Evolutionary conservation across 2,797 vertebrate species (phyloP).

Genomic region (Halcyon badia): DNA sequence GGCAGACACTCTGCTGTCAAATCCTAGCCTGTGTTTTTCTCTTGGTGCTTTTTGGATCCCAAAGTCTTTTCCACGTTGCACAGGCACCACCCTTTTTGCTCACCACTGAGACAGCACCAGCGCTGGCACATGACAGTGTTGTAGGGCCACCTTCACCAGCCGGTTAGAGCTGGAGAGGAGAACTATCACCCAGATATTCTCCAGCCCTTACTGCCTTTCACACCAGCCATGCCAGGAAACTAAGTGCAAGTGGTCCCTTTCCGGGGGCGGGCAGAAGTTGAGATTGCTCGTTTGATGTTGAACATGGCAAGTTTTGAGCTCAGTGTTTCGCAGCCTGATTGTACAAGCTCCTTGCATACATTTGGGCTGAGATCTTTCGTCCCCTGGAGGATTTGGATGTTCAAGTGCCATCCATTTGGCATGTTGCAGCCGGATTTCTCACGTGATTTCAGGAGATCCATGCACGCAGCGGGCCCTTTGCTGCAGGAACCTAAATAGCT

Average conservation of each 20-base stretch:
- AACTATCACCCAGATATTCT: background rate
- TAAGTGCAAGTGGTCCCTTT: background rate
- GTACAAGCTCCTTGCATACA: background rate
- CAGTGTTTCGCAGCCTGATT: background rate
- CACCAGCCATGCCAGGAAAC: background rate
- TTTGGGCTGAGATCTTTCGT: background rate
- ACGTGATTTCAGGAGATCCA: background rate
- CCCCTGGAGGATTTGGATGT: background rate
- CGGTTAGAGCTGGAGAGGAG: background rate
- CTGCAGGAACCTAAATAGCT: accelerated
- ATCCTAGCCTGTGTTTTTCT: background rate
- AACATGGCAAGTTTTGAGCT: background rate
- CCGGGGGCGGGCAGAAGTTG: background rate
- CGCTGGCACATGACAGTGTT: background rate
- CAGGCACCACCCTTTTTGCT: background rate
- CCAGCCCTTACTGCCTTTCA: background rate
- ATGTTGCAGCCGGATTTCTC: background rate
- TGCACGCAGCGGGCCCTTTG: accelerated
- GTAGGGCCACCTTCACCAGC: background rate
- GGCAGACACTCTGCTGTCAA: background rate
- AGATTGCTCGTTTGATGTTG: background rate
- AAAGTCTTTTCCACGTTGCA: accelerated
- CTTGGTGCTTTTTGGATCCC: background rate
- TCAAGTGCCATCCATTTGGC: background rate
- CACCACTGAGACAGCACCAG: accelerated